phyloP scores from a whole-genome alignment of 2,113 vertebrate species.

The Ptilorrhoa leucosticta region DNA sequence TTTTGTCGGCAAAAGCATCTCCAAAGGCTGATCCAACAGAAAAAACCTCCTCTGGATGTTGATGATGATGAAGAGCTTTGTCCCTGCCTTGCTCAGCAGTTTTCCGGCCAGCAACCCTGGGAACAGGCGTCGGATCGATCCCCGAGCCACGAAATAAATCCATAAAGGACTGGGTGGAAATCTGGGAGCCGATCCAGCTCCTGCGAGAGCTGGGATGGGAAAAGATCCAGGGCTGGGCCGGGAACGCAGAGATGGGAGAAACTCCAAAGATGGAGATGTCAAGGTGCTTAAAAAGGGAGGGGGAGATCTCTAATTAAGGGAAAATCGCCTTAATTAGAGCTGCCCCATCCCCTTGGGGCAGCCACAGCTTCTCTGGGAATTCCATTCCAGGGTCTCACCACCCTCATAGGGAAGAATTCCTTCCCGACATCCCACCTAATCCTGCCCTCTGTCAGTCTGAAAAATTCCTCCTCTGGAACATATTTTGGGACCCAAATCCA shows the following conservation, averaged over 20 bases:
- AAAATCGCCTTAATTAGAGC: rapidly evolving
- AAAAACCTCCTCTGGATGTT: not conserved
- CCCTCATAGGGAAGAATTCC: not conserved
- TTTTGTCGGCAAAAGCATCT: not conserved
- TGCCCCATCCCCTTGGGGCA: not conserved
- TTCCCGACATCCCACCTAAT: not conserved
- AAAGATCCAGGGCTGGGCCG: not conserved
- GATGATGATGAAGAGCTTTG: not conserved
- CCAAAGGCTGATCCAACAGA: not conserved
- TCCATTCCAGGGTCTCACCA: not conserved
- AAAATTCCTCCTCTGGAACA: not conserved
- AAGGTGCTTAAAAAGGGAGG: not conserved
- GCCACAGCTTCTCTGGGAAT: not conserved
- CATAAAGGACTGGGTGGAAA: not conserved
- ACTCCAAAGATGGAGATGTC: not conserved
- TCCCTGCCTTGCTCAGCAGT: not conserved
- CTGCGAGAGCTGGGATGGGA: not conserved
- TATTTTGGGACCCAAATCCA: not conserved
- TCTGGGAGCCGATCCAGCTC: not conserved
- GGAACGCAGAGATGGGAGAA: not conserved
- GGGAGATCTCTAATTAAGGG: not conserved
- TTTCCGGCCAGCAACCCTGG: not conserved
- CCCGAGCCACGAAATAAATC: not conserved
- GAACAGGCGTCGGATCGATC: rapidly evolving
- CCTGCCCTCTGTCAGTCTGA: not conserved